Base-by-base conservation (phyloP, 2,888 invertebrate species). In the Flexamia atlantica region DNA sequence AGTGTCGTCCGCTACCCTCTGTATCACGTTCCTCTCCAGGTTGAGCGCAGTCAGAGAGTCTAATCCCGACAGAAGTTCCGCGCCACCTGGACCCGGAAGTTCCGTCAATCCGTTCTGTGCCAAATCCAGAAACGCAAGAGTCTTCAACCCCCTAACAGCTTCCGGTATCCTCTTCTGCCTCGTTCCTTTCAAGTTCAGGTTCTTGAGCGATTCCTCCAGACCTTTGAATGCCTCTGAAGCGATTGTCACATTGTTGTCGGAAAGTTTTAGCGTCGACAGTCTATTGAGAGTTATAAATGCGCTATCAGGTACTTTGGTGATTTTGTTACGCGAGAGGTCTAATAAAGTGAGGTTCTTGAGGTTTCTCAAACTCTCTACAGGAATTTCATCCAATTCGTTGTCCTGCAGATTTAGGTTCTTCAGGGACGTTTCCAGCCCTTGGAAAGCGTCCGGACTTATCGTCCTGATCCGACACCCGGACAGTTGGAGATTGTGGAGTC, bases 101-200 rank as follows among this genome's bases (percentile, higher is more conserved):
- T 96, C 96, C 87, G 95, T 92, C 70, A 98, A 94, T 87, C 96
- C 95, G 89, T 98, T 98, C 90, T 97, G 96, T 0, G 97, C 97
- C 84, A 98, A 91, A 91, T 98, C 98, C 84, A 98, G 91, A 89
- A 97, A 98, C 0, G 97, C 97, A 86, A 98, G 90, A 74, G 95
- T 95, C 85, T 92, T 93, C 42, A 98, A 91, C 7, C 95, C 96
- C 85, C 94, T 91, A 25, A 97, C 94, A 72, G 96, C 95, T 87
- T 94, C 94, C 0, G 98, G 97, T 14, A 98, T 93, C 80, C 92
- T 91, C 87, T 95, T 95, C 89, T 97, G 96, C 82, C 94, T 92
- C 0, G 97, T 97, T 40, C 97, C 97, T 91, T 97, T 97, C 46
- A 98, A 91, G 89, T 98, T 97, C 74, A 98, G 91, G 90, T 98